Evolutionary conservation across 2,888 invertebrate species (phyloP).

Genomic region (Apoderus coryli): DNA sequence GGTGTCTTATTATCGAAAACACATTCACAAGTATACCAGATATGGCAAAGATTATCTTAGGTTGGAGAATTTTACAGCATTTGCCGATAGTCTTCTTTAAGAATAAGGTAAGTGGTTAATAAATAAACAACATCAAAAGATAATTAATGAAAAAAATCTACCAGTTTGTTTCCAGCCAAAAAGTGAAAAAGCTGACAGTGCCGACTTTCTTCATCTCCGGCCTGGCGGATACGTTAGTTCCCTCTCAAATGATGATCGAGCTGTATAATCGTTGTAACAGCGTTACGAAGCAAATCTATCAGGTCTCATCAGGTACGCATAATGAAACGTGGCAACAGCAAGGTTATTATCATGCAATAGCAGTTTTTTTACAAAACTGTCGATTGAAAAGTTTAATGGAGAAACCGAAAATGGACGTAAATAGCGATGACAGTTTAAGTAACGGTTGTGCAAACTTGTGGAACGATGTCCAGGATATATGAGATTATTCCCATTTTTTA

Average conservation of each 20-base stretch:
- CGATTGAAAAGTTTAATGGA: conserved; percentile 18
- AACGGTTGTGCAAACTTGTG: no score
- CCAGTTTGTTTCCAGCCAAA: conserved; percentile 59
- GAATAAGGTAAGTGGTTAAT: conserved; percentile 59
- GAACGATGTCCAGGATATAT: conserved; percentile 22
- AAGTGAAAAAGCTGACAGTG: conserved; percentile 55
- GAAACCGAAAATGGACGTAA: conserved; percentile 18
- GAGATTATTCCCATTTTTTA: no score
- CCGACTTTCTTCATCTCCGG: conserved; percentile 85
- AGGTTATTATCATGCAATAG: conserved; percentile 53
- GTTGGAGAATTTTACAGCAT: conserved; percentile 54
- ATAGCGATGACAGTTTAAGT: conserved; percentile 16
- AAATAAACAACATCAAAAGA: no score
- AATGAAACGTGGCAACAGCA: conserved; percentile 89
- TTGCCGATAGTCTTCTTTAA: conserved; percentile 77
- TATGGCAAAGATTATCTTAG: conserved; percentile 74
- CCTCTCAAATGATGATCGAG: conserved; percentile 78
- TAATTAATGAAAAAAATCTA: conserved; percentile 11
- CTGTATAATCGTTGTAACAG: conserved; percentile 64
- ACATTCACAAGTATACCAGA: conserved; percentile 92
- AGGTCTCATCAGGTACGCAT: conserved; percentile 74
- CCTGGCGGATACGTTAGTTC: conserved; percentile 72
- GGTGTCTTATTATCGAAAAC: conserved; percentile 84
- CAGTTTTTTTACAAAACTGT: conserved; percentile 37
- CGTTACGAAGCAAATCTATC: conserved; percentile 57